phyloP scores from a whole-genome alignment of 2,113 vertebrate species.

The Butorides virescens region DNA sequence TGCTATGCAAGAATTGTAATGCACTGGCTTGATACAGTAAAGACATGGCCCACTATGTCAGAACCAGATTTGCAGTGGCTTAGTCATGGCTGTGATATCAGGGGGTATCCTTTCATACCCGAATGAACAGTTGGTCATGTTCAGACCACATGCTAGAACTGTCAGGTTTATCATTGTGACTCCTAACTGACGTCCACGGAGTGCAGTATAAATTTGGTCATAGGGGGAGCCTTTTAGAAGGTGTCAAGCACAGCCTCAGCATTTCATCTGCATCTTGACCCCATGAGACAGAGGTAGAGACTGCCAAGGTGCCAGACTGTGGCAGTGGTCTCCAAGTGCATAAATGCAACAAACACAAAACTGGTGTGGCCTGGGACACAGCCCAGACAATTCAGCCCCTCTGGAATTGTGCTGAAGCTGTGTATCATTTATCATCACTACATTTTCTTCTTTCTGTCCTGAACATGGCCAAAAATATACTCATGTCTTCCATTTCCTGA shows the following conservation, averaged over 20 bases:
- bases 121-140: not conserved
- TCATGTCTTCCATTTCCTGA: not conserved
- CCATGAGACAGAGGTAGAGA: not conserved
- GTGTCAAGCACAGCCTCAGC: not conserved
- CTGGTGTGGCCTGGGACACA: not conserved
- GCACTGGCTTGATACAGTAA: not conserved
- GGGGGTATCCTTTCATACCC: not conserved
- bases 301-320: not conserved
- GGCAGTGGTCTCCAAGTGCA: not conserved
- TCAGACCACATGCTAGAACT: not conserved
- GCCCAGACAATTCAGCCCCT: not conserved
- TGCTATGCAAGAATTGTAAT: not conserved
- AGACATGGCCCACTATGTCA: not conserved
- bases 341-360: not conserved
- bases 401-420: not conserved
- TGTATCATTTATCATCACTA: not conserved
- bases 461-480: not conserved
- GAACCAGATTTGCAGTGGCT: not conserved
- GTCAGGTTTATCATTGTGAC: not conserved
- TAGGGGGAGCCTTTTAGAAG: not conserved
- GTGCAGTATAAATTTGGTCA: not conserved
- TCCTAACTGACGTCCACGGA: not conserved
- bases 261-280: not conserved
- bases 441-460: not conserved
- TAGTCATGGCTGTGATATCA: not conserved